Percentiles rank a stretch among this genome's conserved stretches.
phyloP scores from a whole-genome alignment of 2,797 vertebrate genomes.

The Glyptemys insculpta region DNA sequence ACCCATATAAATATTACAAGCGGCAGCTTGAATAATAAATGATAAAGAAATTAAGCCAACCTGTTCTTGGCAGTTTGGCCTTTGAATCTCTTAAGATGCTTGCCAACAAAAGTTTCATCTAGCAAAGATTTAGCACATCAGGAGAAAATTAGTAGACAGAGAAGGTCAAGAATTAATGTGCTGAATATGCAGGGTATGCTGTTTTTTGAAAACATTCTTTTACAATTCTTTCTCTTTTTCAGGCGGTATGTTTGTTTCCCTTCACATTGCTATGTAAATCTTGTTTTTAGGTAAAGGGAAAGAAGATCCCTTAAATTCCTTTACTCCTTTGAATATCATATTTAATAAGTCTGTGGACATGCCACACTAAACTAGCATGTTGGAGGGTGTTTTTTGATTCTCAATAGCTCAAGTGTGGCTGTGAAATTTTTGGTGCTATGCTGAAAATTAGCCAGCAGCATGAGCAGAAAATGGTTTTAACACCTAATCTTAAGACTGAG shows the following conservation, averaged over 20 bases:
- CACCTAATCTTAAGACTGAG: no score
- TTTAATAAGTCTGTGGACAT: no score
- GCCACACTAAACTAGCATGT: no score
- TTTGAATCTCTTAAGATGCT: constrained; percentile 21
- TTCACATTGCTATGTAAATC: background rate
- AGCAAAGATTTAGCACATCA: fast-evolving
- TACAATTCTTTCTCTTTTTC: background rate
- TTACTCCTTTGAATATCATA: no score
- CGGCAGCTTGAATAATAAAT: constrained; percentile 42
- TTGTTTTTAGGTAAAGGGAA: background rate
- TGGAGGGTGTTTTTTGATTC: background rate
- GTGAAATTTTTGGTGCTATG: constrained; percentile 8
- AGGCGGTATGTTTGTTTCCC: background rate
- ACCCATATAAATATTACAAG: constrained; percentile 49
- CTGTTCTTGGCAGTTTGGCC: constrained; percentile 9
- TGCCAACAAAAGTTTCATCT: background rate
- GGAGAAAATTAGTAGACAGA: background rate
- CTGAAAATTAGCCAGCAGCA: constrained; percentile 17
- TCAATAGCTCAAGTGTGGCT: constrained; percentile 7
- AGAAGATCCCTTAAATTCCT: no score
- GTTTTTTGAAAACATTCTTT: background rate
- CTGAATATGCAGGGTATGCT: background rate
- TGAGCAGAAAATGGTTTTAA: background rate
- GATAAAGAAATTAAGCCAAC: constrained; percentile 30
- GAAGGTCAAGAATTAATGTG: background rate